These are phyloP conservation scores for Microplitis manilae DNA, from an alignment of 2,888 invertebrate genomes.

Conservation along the genomic window DNA sequence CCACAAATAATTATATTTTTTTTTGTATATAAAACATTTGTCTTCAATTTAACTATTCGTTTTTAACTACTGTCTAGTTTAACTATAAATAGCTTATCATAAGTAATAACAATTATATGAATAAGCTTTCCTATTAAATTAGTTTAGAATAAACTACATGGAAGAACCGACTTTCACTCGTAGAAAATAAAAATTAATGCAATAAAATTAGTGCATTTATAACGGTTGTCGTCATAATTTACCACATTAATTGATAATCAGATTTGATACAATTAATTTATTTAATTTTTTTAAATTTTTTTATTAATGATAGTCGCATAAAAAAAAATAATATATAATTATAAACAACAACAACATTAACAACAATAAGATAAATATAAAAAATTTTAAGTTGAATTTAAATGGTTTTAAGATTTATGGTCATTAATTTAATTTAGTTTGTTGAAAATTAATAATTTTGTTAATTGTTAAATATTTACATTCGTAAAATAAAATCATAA, in stretches of 20 bases:
- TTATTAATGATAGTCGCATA: neutral
- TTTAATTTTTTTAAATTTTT: slow-evolving; percentile 8
- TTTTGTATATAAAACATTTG: slow-evolving; percentile 25
- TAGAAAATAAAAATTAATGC: slow-evolving; percentile 60
- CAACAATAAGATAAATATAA: neutral
- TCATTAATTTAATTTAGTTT: neutral
- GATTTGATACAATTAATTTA: neutral
- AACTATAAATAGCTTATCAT: slow-evolving; percentile 43
- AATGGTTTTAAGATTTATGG: neutral
- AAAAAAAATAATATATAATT: neutral
- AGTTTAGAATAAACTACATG: slow-evolving; percentile 67
- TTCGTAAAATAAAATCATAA: neutral
- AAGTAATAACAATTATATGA: slow-evolving; percentile 21
- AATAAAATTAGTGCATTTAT: slow-evolving; percentile 26
- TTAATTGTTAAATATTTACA: neutral
- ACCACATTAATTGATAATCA: neutral
- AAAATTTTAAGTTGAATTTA: neutral
- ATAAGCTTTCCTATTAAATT: slow-evolving; percentile 49
- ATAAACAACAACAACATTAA: neutral
- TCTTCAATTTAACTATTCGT: slow-evolving; percentile 34
- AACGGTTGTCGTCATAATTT: neutral
- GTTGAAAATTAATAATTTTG: neutral
- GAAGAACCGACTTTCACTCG: slow-evolving; percentile 68
- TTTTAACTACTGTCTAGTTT: slow-evolving; percentile 21
- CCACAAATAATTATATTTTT: neutral